Conservation (phyloP, 2,113 vertebrate genomes). For the Aleadryas rufinucha region DNA sequence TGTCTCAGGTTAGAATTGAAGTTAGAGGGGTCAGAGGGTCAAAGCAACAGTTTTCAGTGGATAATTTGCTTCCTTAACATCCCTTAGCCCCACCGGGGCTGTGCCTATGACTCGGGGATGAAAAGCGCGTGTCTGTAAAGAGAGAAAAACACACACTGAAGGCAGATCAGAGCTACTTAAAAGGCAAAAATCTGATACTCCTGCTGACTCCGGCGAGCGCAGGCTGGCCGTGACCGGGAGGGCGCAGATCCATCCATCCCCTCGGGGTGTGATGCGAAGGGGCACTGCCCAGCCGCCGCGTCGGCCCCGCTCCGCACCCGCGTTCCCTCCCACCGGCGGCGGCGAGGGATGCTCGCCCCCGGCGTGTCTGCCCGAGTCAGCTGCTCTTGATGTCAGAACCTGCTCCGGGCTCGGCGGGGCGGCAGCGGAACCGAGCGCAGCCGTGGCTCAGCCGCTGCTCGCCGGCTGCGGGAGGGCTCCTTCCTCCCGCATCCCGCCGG, state of each 20-base stretch:
- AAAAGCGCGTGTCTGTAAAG: background rate
- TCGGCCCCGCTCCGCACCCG: background rate
- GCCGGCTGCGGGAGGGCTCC: background rate
- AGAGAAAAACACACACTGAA: background rate
- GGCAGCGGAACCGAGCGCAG: background rate
- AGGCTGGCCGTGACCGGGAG: background rate
- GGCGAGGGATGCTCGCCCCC: background rate
- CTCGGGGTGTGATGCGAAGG: background rate
- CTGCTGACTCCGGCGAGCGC: background rate
- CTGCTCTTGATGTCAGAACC: constrained; percentile 46
- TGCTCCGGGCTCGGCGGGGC: background rate
- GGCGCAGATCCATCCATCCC: background rate
- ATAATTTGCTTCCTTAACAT: background rate
- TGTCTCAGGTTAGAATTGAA: background rate
- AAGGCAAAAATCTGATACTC: background rate
- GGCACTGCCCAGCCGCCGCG: background rate
- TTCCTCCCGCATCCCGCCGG: too few relatives aligned
- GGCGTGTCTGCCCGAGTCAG: background rate
- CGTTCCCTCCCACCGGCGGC: background rate
- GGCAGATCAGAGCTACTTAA: background rate
- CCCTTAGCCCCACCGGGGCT: background rate
- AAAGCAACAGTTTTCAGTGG: background rate
- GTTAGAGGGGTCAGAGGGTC: background rate
- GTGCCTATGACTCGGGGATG: background rate
- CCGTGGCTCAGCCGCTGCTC: background rate